Conservation (phyloP, 2,113 vertebrate species). For the Haplotaxodon microlepis region DNA sequence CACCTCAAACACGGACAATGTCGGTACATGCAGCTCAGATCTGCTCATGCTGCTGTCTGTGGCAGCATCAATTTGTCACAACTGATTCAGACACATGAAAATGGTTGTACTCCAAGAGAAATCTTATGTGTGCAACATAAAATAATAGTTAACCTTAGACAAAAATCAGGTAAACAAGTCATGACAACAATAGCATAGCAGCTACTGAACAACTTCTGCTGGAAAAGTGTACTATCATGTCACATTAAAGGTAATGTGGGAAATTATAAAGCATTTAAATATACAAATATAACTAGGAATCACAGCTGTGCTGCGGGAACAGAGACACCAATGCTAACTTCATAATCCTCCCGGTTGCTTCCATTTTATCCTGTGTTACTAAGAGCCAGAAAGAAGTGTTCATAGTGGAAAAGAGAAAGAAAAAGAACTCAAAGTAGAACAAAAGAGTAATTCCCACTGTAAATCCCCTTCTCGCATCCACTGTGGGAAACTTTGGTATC, state of each 20-base stretch:
- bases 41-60: constrained; percentile 3
- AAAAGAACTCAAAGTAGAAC: not conserved
- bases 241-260: not conserved
- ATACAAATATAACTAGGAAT: not conserved
- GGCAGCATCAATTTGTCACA: not conserved
- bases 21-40: constrained; percentile 14
- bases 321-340: not conserved
- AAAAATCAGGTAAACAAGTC: not conserved
- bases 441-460: not conserved
- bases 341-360: not conserved
- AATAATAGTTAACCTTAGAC: not conserved
- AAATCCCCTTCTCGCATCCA: not conserved
- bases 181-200: not conserved
- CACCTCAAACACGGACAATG: constrained; percentile 18
- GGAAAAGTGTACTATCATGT: not conserved
- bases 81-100: not conserved
- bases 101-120: not conserved
- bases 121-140: not conserved
- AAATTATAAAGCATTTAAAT: not conserved
- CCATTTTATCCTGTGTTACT: constrained; percentile 28
- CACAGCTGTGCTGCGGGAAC: not conserved
- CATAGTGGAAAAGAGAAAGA: not conserved
- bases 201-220: not conserved
- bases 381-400: not conserved
- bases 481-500: not conserved